Evolutionary conservation across 2,888 invertebrate genomes (phyloP), one percentile per base, ranked within the genome.

Genomic region (Beris morrisii): DNA sequence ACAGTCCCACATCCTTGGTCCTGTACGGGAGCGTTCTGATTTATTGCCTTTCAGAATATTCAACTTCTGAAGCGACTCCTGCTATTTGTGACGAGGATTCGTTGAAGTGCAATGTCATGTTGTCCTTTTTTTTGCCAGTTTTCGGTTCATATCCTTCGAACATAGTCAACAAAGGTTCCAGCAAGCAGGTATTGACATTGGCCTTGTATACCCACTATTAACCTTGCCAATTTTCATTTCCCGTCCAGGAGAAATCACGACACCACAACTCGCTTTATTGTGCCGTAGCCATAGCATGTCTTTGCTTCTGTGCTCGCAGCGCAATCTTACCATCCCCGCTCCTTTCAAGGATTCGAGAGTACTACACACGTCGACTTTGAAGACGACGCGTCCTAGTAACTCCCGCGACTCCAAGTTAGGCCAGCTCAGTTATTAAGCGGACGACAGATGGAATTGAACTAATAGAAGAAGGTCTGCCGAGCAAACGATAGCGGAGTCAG

Each of bases 341-440:
- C 61, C 22, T 52, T 43, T 12, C 56, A 11, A 32, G 50, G 50
- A 38, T 38, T 50, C 7, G 38, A 5, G 9, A 38, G 3, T 3
- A 9, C 38, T 38, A 38, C 3, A 38, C 38, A 38, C 9, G 38
- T 38, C 38, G 9, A 38, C 38, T 9, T 38, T 38, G 38, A 38
- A 38, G 38, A 1, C 38, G 38, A 38, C 38, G 22, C 22, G 38
- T 38, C 50, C 9, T 30, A 50, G 61, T 61, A 50, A 52, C 52
- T 50, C 50, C 22, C 50, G 50, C 22, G 31, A 50, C 22, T 50
- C 61, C 38, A 52, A 43, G 38, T 45, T 12, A 43, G 32, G 13
- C 38, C 13, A 61, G 52, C 38, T 61, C 61, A 61, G 61, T 61
- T 61, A 61, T 52, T 61, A 52, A 61, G 50, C 61, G 30, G 61